These are phyloP conservation scores for Oligia fasciuncula DNA, from an alignment of 2,888 invertebrate genomes.

Conservation along the genomic window DNA sequence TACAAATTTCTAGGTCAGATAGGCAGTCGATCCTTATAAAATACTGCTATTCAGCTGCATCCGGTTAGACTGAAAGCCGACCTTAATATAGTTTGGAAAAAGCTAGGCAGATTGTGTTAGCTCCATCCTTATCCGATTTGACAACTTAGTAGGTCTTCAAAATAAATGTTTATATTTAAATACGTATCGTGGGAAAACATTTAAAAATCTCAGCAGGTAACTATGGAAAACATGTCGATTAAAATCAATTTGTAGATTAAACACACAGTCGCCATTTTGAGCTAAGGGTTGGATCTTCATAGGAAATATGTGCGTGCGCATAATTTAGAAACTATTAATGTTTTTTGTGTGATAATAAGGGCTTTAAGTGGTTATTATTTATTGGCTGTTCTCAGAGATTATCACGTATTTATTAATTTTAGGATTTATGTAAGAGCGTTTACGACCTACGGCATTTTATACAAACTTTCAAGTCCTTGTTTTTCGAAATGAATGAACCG, in stretches of 20 bases:
- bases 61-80: no score
- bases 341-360: constrained; percentile 27
- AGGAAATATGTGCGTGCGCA: constrained; percentile 58
- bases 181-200: constrained; percentile 64
- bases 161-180: constrained; percentile 17
- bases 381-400: constrained; percentile 67
- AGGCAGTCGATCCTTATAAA: no score
- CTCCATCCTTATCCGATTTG: no score
- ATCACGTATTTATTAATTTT: constrained; percentile 50
- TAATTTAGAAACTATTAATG: constrained; percentile 42
- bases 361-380: constrained; percentile 36
- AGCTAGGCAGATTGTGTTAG: no score
- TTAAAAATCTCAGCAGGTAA: constrained; percentile 62
- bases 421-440: no score
- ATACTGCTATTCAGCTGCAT: no score
- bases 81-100: no score
- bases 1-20: no score
- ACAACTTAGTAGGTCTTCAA: background rate
- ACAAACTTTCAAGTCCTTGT: no score
- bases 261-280: constrained; percentile 53
- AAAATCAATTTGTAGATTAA: constrained; percentile 69
- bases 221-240: constrained; percentile 67
- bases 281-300: constrained; percentile 56
- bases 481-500: no score
- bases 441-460: no score